Evolutionary conservation across 2,113 vertebrate genomes (phyloP), one percentile per base, ranked within the genome.

Genomic region (Chloropsis hardwickii): DNA sequence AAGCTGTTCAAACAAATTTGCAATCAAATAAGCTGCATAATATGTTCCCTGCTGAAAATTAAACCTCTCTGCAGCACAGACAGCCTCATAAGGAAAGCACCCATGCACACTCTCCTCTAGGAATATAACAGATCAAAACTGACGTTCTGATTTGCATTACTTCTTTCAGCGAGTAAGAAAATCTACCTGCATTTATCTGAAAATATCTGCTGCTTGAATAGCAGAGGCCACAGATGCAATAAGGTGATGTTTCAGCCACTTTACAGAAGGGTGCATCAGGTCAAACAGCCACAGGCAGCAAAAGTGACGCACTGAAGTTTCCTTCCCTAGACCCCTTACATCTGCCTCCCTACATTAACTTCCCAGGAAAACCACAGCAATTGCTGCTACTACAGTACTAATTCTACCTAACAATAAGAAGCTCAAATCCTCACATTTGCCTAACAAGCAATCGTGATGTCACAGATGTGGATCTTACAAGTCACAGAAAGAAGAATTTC

Each of bases 1-100:
- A 96, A 97, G 95, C 94, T 86, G 95, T 95, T 98, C 95, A 97
- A 98, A 97, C 93, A 97, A 96, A 98, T 98, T 91, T 97, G 94
- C 97, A 97, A 97, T 97, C 97, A 97, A 97, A 97, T 96, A 97
- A 96, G 97, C 90, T 95, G 96, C 82, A 95, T 95, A 97, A 96
- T 97, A 95, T 12, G 35, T 79, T 97, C 94, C 95, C 90, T 92
- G 86, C 94, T 97, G 97, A 97, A 95, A 97, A 98, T 96, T 91
- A 96, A 97, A 95, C 92, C 91, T 94, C 71, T 95, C n/a, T 94
- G 95, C 95, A 95, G 86, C 95, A 78, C 0, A 97, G 92, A 92
- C 94, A 93, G 95, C 86, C 97, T 97, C 95, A 65, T 86, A 97
- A 95, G 91, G 93, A 97, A 96, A 95, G 95, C 96, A 96, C 61